Evolutionary conservation across 2,797 vertebrate genomes (phyloP).

Genomic region (Gallinago solitaria): DNA sequence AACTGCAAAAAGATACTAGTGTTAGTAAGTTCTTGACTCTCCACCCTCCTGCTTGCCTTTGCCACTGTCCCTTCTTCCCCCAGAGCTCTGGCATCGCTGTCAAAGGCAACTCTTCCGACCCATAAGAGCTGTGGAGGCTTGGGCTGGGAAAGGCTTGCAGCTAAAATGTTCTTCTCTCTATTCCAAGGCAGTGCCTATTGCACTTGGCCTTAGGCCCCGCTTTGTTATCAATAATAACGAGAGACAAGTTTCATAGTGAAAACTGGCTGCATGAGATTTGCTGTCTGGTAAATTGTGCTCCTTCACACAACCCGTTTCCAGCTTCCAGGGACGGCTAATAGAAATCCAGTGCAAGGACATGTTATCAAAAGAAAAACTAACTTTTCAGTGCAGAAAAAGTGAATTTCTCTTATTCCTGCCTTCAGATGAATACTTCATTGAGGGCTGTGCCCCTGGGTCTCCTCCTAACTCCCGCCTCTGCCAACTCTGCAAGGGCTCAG

Average conservation of each 20-base stretch:
- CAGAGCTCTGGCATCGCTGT: background rate
- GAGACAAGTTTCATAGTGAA: background rate
- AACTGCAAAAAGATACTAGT: background rate
- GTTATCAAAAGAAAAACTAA: background rate
- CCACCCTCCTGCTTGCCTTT: background rate
- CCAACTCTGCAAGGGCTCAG: conserved; percentile 47
- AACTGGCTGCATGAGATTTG: accelerated
- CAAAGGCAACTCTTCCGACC: background rate
- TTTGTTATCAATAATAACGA: background rate
- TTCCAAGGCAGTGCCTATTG: background rate
- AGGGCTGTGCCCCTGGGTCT: conserved; percentile 49
- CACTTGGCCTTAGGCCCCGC: background rate
- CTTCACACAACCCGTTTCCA: background rate
- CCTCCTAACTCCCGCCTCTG: conserved; percentile 42
- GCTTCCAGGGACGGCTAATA: accelerated
- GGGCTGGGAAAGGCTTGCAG: background rate
- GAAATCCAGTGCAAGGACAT: accelerated
- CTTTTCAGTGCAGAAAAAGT: background rate
- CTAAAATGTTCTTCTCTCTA: background rate
- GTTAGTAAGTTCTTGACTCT: background rate
- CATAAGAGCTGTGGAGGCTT: background rate
- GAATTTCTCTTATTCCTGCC: background rate
- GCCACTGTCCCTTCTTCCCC: background rate
- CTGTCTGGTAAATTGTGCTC: accelerated
- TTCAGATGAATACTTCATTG: conserved; percentile 53